Evolutionary conservation across 2,888 invertebrate genomes (phyloP), one percentile per base, ranked within the genome.

Genomic region (Eremobia ochroleuca): DNA sequence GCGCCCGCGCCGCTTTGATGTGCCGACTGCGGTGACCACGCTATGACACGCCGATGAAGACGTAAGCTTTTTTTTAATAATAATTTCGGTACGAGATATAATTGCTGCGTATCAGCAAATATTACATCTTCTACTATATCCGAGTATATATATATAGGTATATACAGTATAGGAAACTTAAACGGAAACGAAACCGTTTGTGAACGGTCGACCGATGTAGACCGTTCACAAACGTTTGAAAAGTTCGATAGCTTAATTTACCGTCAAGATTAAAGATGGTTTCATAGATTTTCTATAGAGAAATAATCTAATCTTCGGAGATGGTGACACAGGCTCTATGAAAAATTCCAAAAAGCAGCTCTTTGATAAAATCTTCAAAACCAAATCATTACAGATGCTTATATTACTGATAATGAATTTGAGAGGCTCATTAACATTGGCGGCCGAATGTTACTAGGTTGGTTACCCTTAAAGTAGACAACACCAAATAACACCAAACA

Each of bases 1-100:
- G 87, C 90, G 89, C 85, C 86, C 71, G 79, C 77, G 87, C 80
- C 85, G 85, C 91, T 93, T 92, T 93, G 90, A 92, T 88, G 88
- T 85, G 90, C 92, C 92, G 91, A 79, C 90, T 15, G 46, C 37
- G 87, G 90, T 88, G 86, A 90, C 92, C 89, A 90, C 77, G 59
- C 79, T 52, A 25, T 28, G 34, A 21, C 34, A n/a, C 49, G 25
- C 1, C 13, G 21, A 15, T 4, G 15, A 21, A 68, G 21, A 31
- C 15, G 37, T 52, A 34, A 77, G 34, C 61, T 77, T 61, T 55
- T 43, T 49, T 61, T 67, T 25, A 59, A 43, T 40, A 37, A 69
- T 52, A 46, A 65, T 43, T 43, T 4, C 25, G 18, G 5, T 31
- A 18, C 5, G n/a, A 31, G 13, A 31, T 69, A 55, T 49, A 9